Conservation (phyloP, 2,888 invertebrate species). For the Hemistola chrysoprasaria region DNA sequence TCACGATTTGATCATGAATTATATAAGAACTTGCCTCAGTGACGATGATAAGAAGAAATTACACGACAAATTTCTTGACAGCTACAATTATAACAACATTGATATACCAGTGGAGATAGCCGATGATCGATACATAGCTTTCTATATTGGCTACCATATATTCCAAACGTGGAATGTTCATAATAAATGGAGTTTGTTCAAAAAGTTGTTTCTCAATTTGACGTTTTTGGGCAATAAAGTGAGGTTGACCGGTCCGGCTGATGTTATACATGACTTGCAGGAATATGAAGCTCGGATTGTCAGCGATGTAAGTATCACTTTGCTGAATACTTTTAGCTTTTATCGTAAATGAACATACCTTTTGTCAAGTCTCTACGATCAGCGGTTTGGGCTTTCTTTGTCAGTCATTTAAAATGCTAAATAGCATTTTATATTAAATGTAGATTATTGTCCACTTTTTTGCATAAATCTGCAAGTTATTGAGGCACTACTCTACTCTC, state of each 20-base stretch:
- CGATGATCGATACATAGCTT: constrained; percentile 88
- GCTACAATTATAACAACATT: constrained; percentile 76
- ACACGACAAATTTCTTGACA: constrained; percentile 82
- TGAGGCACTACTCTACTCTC: too few species aligned
- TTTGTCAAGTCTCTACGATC: too few species aligned
- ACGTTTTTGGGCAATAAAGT: constrained; percentile 88
- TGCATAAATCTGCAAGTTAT: too few species aligned
- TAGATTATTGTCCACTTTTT: too few species aligned
- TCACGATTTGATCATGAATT: constrained; percentile 86
- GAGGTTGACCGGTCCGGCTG: constrained; percentile 85
- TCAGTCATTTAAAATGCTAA: too few species aligned
- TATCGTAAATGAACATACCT: too few species aligned
- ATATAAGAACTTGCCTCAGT: constrained; percentile 75
- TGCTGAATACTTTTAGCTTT: too few species aligned
- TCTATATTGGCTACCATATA: constrained; percentile 87
- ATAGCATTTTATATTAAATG: too few species aligned
- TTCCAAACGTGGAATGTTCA: constrained; percentile 71
- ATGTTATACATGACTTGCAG: constrained; percentile 85
- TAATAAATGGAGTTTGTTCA: constrained; percentile 78
- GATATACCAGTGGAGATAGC: constrained; percentile 82
- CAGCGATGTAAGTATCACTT: constrained; percentile 61
- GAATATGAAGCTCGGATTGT: constrained; percentile 84
- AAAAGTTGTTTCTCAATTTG: constrained; percentile 84
- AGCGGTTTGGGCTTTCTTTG: too few species aligned
- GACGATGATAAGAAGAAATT: constrained; percentile 67